Evolutionary conservation across 2,888 invertebrate species (phyloP).

Genomic region (Oeneis ivallda): DNA sequence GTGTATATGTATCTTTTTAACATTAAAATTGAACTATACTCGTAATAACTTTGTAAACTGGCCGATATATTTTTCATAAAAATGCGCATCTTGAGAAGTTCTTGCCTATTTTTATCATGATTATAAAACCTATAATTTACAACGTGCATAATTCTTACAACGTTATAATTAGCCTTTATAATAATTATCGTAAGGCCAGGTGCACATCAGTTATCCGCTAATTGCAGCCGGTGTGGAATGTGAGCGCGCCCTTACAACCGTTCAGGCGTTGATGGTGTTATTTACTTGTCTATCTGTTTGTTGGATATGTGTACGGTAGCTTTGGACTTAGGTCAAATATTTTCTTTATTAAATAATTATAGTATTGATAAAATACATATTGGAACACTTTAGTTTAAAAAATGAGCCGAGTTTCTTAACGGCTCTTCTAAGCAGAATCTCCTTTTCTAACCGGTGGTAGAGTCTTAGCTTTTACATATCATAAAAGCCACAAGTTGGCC

Average conservation of each 20-base stretch:
- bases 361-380: no score
- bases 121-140: not conserved
- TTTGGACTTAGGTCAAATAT: slow-evolving; percentile 7
- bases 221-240: slow-evolving; percentile 24
- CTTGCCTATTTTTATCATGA: not conserved
- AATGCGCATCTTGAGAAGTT: no score
- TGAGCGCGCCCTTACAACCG: slow-evolving; percentile 36
- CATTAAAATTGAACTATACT: no score
- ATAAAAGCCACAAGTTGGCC: no score
- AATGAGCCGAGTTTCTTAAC: no score
- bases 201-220: slow-evolving; percentile 18
- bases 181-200: slow-evolving; percentile 9
- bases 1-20: no score
- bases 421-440: no score
- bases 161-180: not conserved
- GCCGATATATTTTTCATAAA: no score
- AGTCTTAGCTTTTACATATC: no score
- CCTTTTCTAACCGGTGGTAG: no score
- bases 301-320: slow-evolving; percentile 21
- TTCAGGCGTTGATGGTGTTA: slow-evolving; percentile 43
- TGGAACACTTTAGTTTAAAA: no score
- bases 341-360: not conserved
- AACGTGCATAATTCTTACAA: slow-evolving; percentile 4
- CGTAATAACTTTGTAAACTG: not conserved
- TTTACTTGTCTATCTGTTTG: slow-evolving; percentile 42